Base-by-base conservation (phyloP, 2,113 vertebrate species). In the Okapia johnstoni region DNA sequence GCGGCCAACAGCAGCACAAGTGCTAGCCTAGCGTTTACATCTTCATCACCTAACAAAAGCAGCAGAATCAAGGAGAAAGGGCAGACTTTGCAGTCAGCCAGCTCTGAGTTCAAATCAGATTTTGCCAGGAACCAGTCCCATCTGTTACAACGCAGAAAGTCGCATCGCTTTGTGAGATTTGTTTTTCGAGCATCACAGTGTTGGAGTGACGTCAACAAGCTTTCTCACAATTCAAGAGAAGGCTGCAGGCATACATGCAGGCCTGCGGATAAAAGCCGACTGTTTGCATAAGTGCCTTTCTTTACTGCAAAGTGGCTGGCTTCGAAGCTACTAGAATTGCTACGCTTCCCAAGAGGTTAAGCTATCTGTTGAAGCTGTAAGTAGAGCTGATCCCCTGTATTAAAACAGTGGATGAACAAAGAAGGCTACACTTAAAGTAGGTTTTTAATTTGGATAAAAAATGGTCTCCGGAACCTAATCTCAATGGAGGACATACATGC, bases 151-250 rank as follows among this genome's bases (percentile, higher is more conserved):
- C 14, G 43, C 36, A 66, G 36, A 76, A 30, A 28, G 36, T 13
- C 7, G 0, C 0, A 0, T 13, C 6, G 12, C 30, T 36, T 66
- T 25, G 2, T 28, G 33, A 40, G 33, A 30, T 30, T 28, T 33
- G n/a, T 7, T 91, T 79, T 30, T 6, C 11, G 48, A 30, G 4
- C 33, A 2, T 16, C 4, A 5, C 15, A 7, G 6, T 16, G 83
- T 15, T 7, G n/a, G n/a, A 25, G 60, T 15, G 5, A 15, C 0
- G 50, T 8, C 1, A 1, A 23, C 15, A 12, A 40, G 17, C 21
- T 84, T 77, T 33, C 54, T 76, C 60, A 33, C 33, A 8, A 16
- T 17, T 40, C 12, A 6, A n/a, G 77, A 88, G 21, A 25, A 50
- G 2, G 13, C 13, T 17, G 0, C 28, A 23, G 43, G 70, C 40